Evolutionary conservation across 2,797 vertebrate genomes (phyloP), one percentile per base, ranked within the genome.

Genomic region (Clarias pachynema): DNA sequence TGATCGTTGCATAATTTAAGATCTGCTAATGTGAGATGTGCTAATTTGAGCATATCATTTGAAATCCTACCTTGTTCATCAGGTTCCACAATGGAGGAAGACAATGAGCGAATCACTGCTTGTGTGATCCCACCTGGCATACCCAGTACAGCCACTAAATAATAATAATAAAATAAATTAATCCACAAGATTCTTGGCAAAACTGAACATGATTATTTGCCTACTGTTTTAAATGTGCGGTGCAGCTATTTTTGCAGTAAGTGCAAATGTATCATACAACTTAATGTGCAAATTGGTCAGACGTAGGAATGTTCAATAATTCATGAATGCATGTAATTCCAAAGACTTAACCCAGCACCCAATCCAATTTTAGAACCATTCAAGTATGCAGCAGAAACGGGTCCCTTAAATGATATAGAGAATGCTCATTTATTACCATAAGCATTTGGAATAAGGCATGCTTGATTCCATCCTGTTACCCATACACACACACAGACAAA

Each of bases 11-110:
- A 79, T 65, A 65, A 49, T 66, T 66, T 65, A 81, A 7, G 2
- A 66, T 81, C 40, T 80, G 40, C 18, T 53, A 66, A 81, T 31
- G 63, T 81, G 40, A 68, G 62, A 68, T 81, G 26, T 53, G 5
- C 63, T 26, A n/a, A 81, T 65, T 20, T 81, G 37, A 66, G 62
- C 62, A 66, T 66, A 49, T 79, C n/a, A 63, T 79, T 34, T 53
- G 31, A 65, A n/a, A 73, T 70, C 83, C 73, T 89, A 93, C 93
- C 93, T 93, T 94, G 93, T 89, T 94, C 93, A 86, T 91, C 90
- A 57, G 90, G 90, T 79, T 86, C 89, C 80, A 93, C 92, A 20
- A 93, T 90, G 31, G 89, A 88, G 37, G 93, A 94, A 65, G 91
- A 92, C 69, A 91, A 40, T 68, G 93, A 93, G 15, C 91, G 89